Evolutionary conservation across 2,888 invertebrate genomes (phyloP), one percentile per base, ranked within the genome.

Genomic region (Ischnus inquisitorius): DNA sequence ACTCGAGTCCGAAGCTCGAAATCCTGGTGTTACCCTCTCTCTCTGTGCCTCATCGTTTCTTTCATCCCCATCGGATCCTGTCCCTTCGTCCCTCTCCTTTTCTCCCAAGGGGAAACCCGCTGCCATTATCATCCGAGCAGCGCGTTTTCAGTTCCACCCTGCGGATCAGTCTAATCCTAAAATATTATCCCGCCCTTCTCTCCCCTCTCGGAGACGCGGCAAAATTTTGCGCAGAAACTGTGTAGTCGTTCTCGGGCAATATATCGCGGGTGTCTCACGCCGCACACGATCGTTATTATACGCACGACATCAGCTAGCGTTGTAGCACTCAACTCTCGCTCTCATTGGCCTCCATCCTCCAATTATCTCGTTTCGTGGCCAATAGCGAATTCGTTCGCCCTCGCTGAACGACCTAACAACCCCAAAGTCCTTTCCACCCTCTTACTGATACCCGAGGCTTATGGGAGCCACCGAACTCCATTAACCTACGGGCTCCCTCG

Each of bases 161-260:
- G 77, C 82, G 89, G 90, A 90, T 90, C 90, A 89, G 79, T 85
- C 86, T 88, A 87, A 89, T 90, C 88, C 90, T 87, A 88, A 89
- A 87, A 87, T 88, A 88, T 88, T 82, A 75, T 67, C 79, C 54
- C 62, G 12, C 10, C 69, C n/a, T 71, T 74, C 54, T 8, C 25
- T n/a, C 48, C 76, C 72, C 43, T 54, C 68, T 43, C 22, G 25
- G 25, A 25, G 22, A 64, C 48, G 48, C 41, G 57, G 22, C 46
- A 57, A 46, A 64, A 72, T 39, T 34, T 16, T 75, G 43, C 62
- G 80, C 72, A 74, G 43, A 57, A 60, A 34, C 34, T 34, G 57
- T 16, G 54, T 60, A 28, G 60, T 60, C 43, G 46, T 41, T 19
- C 48, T 54, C 69, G 62, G 68, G 54, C 76, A 84, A 79, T 82